Conservation (phyloP, 1,140 invertebrate species). For the Brachionus paranguensis region DNA sequence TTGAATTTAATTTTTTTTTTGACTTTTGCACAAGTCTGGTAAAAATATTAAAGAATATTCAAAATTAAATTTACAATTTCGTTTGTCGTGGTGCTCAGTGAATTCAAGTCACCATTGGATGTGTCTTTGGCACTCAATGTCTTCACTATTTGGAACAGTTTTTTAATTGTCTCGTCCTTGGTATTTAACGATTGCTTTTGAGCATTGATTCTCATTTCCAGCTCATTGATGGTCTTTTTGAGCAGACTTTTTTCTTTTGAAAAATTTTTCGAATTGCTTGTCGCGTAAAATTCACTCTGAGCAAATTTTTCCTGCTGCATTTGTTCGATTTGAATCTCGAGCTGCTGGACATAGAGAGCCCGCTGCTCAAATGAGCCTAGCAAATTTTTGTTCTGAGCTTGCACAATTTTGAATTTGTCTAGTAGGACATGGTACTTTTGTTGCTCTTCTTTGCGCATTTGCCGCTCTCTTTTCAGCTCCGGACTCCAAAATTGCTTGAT, state of each 20-base stretch:
- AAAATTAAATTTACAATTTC: background rate
- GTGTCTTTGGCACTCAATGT: conserved; percentile 58
- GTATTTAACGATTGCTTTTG: conserved; percentile 93
- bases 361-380: conserved; percentile 17
- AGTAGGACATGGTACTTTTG: conserved; percentile 73
- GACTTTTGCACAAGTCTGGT: no score
- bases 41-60: background rate
- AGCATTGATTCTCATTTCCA: conserved; percentile 90
- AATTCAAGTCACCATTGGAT: background rate
- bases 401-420: conserved; percentile 74
- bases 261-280: conserved; percentile 64
- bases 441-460: conserved; percentile 90
- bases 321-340: conserved; percentile 70
- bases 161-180: conserved; percentile 94
- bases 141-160: conserved; percentile 94
- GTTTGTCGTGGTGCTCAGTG: background rate
- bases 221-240: conserved; percentile 60
- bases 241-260: conserved; percentile 88
- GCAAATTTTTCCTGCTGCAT: conserved; percentile 74
- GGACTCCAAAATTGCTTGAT: conserved; percentile 99
- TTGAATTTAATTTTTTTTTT: no score
- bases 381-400: conserved; percentile 63
- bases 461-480: conserved; percentile 93
- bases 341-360: background rate
- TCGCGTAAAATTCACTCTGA: background rate